Conservation (phyloP, 2,888 invertebrate genomes). For the Dasysyrphus albostriatus region DNA sequence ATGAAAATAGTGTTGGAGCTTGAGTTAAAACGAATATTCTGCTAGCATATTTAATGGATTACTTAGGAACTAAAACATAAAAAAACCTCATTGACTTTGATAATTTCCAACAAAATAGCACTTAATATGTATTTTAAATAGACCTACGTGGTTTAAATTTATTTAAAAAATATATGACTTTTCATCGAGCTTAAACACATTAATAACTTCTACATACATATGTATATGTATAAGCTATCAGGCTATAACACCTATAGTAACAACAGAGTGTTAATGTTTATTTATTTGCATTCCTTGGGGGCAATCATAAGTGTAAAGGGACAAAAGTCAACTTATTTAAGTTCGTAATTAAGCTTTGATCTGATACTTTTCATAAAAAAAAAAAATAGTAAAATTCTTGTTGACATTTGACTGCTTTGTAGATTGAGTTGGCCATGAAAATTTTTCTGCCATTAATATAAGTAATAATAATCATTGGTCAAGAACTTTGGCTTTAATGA, state of each 20-base stretch:
- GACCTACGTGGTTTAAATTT: constrained; percentile 6
- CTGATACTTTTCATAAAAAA: constrained; percentile 47
- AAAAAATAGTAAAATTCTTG: constrained; percentile 42
- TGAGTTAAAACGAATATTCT: constrained; percentile 16
- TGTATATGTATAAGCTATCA: not conserved
- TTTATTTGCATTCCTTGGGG: constrained; percentile 19
- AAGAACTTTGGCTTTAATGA: constrained; percentile 48
- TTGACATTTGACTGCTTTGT: constrained; percentile 62
- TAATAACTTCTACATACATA: not conserved
- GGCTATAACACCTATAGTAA: not conserved
- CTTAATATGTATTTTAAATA: no score
- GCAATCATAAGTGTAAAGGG: constrained; percentile 31
- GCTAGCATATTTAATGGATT: not conserved
- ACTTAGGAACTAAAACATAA: not conserved
- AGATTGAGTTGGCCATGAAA: constrained; percentile 57
- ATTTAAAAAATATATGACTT: not conserved
- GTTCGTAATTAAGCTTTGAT: constrained; percentile 67
- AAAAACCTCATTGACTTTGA: constrained; percentile 10
- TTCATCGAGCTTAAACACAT: not conserved
- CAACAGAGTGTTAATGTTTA: constrained; percentile 18
- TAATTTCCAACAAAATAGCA: not conserved
- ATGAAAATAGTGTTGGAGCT: not conserved
- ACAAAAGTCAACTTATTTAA: constrained; percentile 61
- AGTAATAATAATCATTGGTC: constrained; percentile 38
- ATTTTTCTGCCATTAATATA: constrained; percentile 46